Evolutionary conservation across 2,113 vertebrate genomes (phyloP), one percentile per base, ranked within the genome.

Genomic region (Delphinus delphis): DNA sequence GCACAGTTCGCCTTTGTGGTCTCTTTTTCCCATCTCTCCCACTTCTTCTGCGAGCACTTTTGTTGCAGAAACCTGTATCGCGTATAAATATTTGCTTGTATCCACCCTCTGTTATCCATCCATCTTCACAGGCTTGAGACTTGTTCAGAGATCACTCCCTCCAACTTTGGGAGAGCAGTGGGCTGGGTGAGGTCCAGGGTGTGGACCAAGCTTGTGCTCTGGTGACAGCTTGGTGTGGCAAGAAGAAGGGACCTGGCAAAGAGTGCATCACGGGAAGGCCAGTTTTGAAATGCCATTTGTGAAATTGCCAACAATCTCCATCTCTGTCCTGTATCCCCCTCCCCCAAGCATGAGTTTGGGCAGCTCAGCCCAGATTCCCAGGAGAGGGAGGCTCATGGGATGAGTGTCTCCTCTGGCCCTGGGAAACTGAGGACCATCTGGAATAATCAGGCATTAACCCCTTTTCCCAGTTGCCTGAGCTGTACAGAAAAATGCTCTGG

Each of bases 261-360:
- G 68, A 33, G 18, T 6, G 17, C 6, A 2, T 38, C 87, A 9
- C 21, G n/a, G 25, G 38, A 60, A 84, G 76, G 76, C 82, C 18
- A 36, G 79, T 84, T 97, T 84, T 88, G 53, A 90, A 84, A 88
- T 70, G 88, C 28, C 36, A 38, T 74, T 88, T 83, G 79, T 89
- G 90, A 85, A 82, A 88, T 41, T 50, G 26, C 58, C 41, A 63
- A 31, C 21, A 38, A 31, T 41, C 28, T 18, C 47, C 47, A 76
- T 58, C 55, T 58, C 44, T 62, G 33, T 28, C 50, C 31, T 15
- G 0, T 36, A 12, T 26, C 1, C 0, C 2, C 20, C 41, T 38
- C 14, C 36, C 25, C 41, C 33, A 82, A 63, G 50, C 31, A 20
- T 31, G 21, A 79, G 2, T 90, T 44, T 68, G 44, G 88, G 67